Evolutionary conservation across 2,888 invertebrate genomes (phyloP).

Genomic region (Pimpla rufipes): DNA sequence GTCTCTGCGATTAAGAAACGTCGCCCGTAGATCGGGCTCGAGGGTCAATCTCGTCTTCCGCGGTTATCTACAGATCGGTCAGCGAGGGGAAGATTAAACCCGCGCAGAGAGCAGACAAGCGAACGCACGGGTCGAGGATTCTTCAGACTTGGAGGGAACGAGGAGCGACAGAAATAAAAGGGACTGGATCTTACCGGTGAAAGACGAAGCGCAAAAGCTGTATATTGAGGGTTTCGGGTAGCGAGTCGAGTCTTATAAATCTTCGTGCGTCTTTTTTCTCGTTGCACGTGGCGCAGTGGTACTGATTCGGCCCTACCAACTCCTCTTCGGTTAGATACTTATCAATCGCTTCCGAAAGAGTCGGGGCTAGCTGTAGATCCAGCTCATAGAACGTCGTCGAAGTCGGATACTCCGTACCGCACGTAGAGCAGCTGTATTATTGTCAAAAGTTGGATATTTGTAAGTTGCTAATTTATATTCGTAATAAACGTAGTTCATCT

Average conservation of each 20-base stretch:
- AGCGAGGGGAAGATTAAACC: constrained; percentile 66
- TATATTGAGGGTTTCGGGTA: constrained; percentile 88
- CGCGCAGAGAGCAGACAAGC: constrained; percentile 52
- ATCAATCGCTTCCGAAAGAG: constrained; percentile 86
- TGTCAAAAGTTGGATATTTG: neutral
- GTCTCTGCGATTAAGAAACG: constrained; percentile 82
- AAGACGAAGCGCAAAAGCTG: constrained; percentile 88
- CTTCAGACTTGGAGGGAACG: constrained; percentile 26
- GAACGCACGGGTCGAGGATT: constrained; percentile 43
- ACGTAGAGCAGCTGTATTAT: constrained; percentile 85
- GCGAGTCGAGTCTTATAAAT: constrained; percentile 86
- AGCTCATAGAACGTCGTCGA: constrained; percentile 88
- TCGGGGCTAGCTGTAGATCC: constrained; percentile 87
- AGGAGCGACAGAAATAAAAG: neutral
- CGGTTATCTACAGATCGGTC: constrained; percentile 63
- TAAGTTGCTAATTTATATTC: neutral
- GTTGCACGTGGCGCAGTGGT: constrained; percentile 87
- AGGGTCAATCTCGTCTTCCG: constrained; percentile 58
- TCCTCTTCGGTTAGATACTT: constrained; percentile 88
- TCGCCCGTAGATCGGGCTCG: constrained; percentile 66
- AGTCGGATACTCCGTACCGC: constrained; percentile 86
- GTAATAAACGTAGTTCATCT: neutral
- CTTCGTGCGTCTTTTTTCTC: constrained; percentile 87
- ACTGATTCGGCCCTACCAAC: constrained; percentile 87
- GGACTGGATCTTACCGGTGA: constrained; percentile 85